Evolutionary conservation across 2,888 invertebrate genomes (phyloP), one percentile per base, ranked within the genome.

Genomic region (Cecidostiba fungosa): DNA sequence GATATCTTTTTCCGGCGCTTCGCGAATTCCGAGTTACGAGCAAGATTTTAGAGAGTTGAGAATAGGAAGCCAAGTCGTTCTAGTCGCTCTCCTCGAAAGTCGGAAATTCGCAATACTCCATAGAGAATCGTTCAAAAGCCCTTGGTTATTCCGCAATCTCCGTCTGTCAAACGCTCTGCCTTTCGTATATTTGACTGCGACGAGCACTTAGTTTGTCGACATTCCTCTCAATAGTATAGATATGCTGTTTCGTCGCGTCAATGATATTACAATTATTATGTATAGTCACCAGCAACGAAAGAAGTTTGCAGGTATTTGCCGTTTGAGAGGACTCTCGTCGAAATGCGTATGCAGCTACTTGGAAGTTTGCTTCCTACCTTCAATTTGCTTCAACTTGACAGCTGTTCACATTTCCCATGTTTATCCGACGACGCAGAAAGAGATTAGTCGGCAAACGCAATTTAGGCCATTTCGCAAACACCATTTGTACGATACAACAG

Each of bases 11-110:
- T 43, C 43, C 43, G 6, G n/a, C 12, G 73, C 69, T 77, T 54
- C 26, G 43, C 47, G 50, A 76, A 79, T 82, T 74, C 47, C 79
- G 32, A 77, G 82, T 82, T 59, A 79, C 78, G 85, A 72, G 69
- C 12, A 70, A 83, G 59, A 70, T 76, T 79, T 77, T 72, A 69
- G 16, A 47, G 5, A 19, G 32, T 19, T 4, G 26, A 77, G 66
- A 86, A 79, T 80, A 83, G 79, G 59, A 70, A 62, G 59, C 70
- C 79, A 76, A 79, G 82, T 86, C 79, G 80, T 79, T 83, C 76
- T 80, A 83, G 76, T 80, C 79, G 32, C 47, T 66, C 66, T 66
- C 43, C 32, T 69, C 26, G 76, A 72, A 62, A 79, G 79, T 39
- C n/a, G 26, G 39, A 43, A 76, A 80, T 81, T 85, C 26, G 62